These are phyloP conservation scores for Aphrophora alni DNA, from an alignment of 2,888 invertebrate genomes.

Conservation along the genomic window DNA sequence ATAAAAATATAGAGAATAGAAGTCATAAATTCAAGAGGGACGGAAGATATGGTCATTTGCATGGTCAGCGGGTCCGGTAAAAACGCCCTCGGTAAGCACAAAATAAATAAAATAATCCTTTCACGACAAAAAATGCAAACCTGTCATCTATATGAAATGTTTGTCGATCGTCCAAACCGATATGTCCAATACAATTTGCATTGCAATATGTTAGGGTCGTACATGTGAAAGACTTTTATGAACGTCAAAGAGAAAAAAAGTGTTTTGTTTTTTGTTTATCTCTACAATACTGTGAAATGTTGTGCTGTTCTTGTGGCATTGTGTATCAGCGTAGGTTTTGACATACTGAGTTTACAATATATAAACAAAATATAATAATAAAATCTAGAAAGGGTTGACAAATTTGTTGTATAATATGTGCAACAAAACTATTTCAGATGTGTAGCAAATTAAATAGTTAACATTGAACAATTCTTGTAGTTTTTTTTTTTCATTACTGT, in stretches of 20 bases:
- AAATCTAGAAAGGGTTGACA: no score
- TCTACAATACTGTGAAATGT: no score
- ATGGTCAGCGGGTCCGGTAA: conserved; percentile 44
- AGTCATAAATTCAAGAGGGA: conserved; percentile 46
- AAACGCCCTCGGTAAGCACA: conserved; percentile 23
- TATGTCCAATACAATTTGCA: conserved; percentile 2
- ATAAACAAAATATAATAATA: no score
- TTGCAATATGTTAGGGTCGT: neutral
- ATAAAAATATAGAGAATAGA: conserved; percentile 50
- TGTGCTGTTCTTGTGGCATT: no score
- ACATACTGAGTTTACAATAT: no score
- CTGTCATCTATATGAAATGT: conserved; percentile 1
- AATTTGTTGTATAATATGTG: no score
- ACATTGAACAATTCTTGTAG: no score
- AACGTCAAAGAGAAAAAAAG: neutral
- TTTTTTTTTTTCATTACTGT: no score
- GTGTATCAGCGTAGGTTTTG: no score
- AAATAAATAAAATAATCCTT: conserved; percentile 36
- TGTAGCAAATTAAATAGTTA: no score
- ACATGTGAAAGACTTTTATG: neutral
- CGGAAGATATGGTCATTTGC: conserved; percentile 48
- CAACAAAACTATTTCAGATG: no score
- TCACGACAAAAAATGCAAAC: conserved; percentile 20
- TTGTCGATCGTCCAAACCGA: conserved; percentile 2
- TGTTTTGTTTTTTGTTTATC: neutral